Evolutionary conservation across 2,888 invertebrate species (phyloP), one percentile per base, ranked within the genome.

Genomic region (Tipula unca): DNA sequence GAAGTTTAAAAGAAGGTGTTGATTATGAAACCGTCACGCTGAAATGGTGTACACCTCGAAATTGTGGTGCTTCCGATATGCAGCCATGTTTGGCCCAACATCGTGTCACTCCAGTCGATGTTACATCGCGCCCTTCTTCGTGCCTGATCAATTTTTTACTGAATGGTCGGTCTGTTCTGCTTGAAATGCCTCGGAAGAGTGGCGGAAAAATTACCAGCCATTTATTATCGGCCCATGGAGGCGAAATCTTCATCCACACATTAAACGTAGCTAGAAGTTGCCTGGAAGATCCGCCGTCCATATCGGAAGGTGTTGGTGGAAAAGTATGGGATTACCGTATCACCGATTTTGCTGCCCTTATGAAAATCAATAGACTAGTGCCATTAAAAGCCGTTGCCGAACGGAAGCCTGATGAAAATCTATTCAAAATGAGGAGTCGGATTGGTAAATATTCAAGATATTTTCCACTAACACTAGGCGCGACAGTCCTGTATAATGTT

Each of bases 31-130:
- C 97, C 0, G 94, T 92, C 0, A 97, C 97, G 0, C 92, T 99
- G 2, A 97, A 98, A 87, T 99, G 99, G 99, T 98, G 98, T 91
- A 98, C 99, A 0, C 99, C 99, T 0, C 92, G 98, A n/a, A 96
- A 96, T 0, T 95, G 95, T 87, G 95, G 96, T 86, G 95, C 95
- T 1, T 93, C 92, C 88, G 98, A 95, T 91, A 94, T 93, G 91
- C 97, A 93, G 91, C 96, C 95, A 89, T 96, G 95, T 88, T 95
- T 96, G 0, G 95, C 95, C 0, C 95, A 97, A 90, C 96, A 96
- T 91, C 93, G 98, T 86, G 97, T 99, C 29, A 98, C 99, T 0
- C 98, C 99, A 0, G 97, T 98, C 0, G 98, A 99, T 91, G 98
- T 99, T 0, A 99, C 98, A 87, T 98, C 98, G 25, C 93, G 99